Percentiles rank a stretch among this genome's conserved stretches.
Conservation (phyloP, 2,888 invertebrate species). For the Dione juno region DNA sequence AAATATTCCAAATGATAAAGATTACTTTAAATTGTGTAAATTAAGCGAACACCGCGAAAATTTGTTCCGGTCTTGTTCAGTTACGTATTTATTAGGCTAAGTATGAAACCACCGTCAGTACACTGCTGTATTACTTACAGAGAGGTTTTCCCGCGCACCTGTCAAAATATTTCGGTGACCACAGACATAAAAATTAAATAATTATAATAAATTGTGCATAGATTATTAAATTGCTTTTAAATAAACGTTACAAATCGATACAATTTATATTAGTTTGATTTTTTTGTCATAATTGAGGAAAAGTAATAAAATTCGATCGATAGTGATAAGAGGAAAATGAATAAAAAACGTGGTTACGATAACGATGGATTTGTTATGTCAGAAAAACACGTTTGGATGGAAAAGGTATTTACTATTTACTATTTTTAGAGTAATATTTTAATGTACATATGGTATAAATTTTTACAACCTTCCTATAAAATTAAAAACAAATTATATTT, state of each 20-base stretch:
- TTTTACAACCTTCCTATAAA: too few relatives aligned
- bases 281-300: constrained; percentile 44
- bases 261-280: constrained; percentile 43
- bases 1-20: constrained; percentile 5
- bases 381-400: constrained; percentile 64
- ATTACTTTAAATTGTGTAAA: constrained; percentile 15
- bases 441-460: neutral
- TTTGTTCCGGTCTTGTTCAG: constrained; percentile 50
- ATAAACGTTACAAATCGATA: constrained; percentile 1
- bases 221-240: neutral
- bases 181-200: constrained; percentile 24
- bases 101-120: constrained; percentile 58
- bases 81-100: constrained; percentile 61
- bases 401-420: constrained; percentile 47
- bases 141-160: constrained; percentile 59
- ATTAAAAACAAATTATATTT: too few relatives aligned
- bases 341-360: constrained; percentile 63
- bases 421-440: neutral
- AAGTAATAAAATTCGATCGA: constrained; percentile 29
- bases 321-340: constrained; percentile 47
- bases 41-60: constrained; percentile 43
- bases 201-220: constrained; percentile 1
- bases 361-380: constrained; percentile 71
- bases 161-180: constrained; percentile 42
- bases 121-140: constrained; percentile 53